Base-by-base conservation (phyloP, 2,888 invertebrate species). In the Morpho deidamia region DNA sequence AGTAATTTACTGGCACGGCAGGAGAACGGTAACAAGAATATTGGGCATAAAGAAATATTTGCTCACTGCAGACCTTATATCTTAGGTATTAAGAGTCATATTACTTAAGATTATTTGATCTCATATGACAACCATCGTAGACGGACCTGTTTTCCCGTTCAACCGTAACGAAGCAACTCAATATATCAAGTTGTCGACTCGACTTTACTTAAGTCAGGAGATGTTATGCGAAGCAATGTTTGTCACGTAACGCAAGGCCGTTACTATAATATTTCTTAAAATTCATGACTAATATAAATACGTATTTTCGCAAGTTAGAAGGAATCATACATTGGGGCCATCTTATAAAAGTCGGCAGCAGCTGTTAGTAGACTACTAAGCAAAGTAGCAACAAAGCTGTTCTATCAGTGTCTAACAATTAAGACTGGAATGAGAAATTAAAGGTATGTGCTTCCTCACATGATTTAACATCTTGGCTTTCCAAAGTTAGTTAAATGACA, bases 121-220 rank as follows among this genome's bases (percentile, higher is more conserved):
- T 53, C 33, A 49, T 39, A 11, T 53, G 14, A 41, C 7, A 14
- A 47, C 53, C 50, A 44, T 59, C 61, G 60, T 66, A 61, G 62
- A 65, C 64, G 68, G 68, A 59, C 68, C 70, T 86, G 85, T 86
- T 86, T 84, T 77, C 80, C 69, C 74, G 71, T 71, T 70, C 76
- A 42, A 70, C 75, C 74, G 75, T 76, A 69, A 79, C 82, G 82
- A 81, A 80, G 81, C 78, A 77, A 74, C 70, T 70, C 76, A 79
- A 86, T 87, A 85, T 83, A 87, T 88, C 84, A 87, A 78, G 76
- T 76, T 80, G 85, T 78, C 80, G 76, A 69, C 71, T 72, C 66
- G 71, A 75, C 72, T 75, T 76, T 76, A 67, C 76, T 66, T 68
- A 72, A 74, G 71, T 74, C 72, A 70, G 74, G 72, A 74, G 74